Evolutionary conservation across 2,888 invertebrate genomes (phyloP), one percentile per base, ranked within the genome.

Genomic region (Leptura quadrifasciata): DNA sequence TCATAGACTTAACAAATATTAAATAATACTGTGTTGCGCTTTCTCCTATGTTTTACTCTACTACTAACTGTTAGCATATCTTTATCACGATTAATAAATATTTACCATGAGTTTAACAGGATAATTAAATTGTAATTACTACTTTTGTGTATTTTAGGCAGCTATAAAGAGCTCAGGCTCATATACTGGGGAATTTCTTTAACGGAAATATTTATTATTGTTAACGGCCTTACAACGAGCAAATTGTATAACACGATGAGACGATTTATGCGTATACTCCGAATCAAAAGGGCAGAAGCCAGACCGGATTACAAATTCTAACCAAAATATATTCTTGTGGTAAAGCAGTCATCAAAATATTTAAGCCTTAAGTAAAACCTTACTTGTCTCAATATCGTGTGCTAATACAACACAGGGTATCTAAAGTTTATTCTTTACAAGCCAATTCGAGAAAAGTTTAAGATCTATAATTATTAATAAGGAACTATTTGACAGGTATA

Each of bases 111-210:
- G 63, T 64, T 64, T 64, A 47, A 39, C 18, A 35, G 54, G n/a
- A 54, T 54, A 65, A 54, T 65, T 65, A 65, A 54, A 65, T 65
- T 54, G 17, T 27, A 65, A 65, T 65, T 65, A 17, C 65, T n/a
- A 54, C 65, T 65, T 27, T 8, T 65, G 39, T 65, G 21, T 39
- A 47, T 52, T 47, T 39, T 39, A 12, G 65, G 20, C 18, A 52
- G 24, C 47, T 15, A 52, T 65, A 65, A 65, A 52, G 15, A 15
- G 18, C n/a, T 24, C 2, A 52, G 20, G 10, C 54, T 27, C 54
- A 21, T 21, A 20, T 54, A 20, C n/a, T 27, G 24, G n/a, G 27
- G 27, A 54, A 21, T 65, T 52, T 65, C 27, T 17, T n/a, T 15
- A 65, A 47, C 54, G 52, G 65, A 65, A 65, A 65, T 60, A 60